Evolutionary conservation across 2,888 invertebrate species (phyloP).

Genomic region (Noctua comes): DNA sequence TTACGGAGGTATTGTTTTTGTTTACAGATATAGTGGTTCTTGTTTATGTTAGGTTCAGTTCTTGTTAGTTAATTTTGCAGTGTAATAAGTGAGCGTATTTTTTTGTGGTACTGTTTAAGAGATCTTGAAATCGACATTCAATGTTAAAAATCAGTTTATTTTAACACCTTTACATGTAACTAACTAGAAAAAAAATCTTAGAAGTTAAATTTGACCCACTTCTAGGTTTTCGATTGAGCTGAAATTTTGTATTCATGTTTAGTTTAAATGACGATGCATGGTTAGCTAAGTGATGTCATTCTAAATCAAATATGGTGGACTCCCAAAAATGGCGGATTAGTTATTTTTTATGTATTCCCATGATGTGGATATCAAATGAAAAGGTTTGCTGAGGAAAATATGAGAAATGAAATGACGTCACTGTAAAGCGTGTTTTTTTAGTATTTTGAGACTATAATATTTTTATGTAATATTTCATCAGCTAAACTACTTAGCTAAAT

Average conservation of each 20-base stretch:
- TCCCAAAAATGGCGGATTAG: too few species aligned
- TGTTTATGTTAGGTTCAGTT: not conserved
- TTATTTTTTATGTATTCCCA: too few species aligned
- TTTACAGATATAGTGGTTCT: not conserved
- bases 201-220: not conserved
- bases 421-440: too few species aligned
- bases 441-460: not conserved
- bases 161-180: too few species aligned
- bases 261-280: not conserved
- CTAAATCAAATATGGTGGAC: too few species aligned
- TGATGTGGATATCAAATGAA: too few species aligned
- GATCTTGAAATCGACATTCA: not conserved
- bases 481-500: not conserved
- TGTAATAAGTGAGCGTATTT: not conserved
- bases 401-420: too few species aligned
- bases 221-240: not conserved
- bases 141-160: not conserved
- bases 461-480: not conserved
- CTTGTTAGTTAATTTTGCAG: not conserved
- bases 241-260: not conserved
- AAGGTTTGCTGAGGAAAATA: too few species aligned
- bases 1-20: conserved; percentile 26
- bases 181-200: too few species aligned
- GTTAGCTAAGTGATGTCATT: too few species aligned
- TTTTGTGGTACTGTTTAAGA: not conserved